Conservation (phyloP, 2,113 vertebrate species). For the Marcusenius ussheri region DNA sequence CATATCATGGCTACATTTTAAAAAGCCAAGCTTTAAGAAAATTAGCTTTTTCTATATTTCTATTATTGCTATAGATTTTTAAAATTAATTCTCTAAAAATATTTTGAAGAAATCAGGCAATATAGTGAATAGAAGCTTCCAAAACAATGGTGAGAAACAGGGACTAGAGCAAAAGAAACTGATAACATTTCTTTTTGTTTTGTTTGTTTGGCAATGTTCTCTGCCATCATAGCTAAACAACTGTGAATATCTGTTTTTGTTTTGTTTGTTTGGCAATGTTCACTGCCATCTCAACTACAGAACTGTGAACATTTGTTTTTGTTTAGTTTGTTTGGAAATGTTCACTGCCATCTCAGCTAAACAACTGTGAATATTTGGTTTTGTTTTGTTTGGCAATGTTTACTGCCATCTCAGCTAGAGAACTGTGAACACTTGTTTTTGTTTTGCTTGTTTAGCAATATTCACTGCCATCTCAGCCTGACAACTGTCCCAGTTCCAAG, state of each 20-base stretch:
- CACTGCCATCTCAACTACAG: not conserved
- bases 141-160: not conserved
- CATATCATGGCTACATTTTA: not conserved
- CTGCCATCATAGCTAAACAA: too few relatives aligned
- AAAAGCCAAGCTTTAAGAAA: not conserved
- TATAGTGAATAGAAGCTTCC: not conserved
- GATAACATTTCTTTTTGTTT: not conserved
- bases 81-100: not conserved
- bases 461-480: not conserved
- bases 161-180: not conserved
- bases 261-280: not conserved
- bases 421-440: not conserved
- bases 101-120: not conserved
- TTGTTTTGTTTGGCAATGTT: not conserved
- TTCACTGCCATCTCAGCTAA: not conserved
- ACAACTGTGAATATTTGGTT: not conserved
- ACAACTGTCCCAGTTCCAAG: not conserved
- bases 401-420: not conserved
- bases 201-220: not conserved
- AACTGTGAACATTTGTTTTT: too few relatives aligned
- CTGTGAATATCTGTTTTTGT: not conserved
- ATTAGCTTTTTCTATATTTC: not conserved
- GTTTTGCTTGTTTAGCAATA: not conserved
- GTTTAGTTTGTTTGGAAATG: not conserved
- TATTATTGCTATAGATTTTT: not conserved